Evolutionary conservation across 2,113 vertebrate genomes (phyloP), one percentile per base, ranked within the genome.

Genomic region (Triplophysa siluroides): DNA sequence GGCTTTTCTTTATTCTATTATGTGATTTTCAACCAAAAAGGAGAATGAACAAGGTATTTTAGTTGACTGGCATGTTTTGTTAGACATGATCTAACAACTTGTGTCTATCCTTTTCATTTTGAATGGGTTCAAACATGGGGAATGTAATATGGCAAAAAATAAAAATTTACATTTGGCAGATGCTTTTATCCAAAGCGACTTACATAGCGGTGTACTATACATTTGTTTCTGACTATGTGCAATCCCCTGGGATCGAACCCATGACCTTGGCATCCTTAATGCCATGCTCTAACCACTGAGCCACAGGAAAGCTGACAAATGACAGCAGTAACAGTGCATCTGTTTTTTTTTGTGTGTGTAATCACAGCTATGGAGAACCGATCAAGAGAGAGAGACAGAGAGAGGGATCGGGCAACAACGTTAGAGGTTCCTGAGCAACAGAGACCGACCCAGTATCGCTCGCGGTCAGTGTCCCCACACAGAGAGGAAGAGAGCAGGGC

Each of bases 391-490:
- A 85, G 90, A 71, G 91, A 93, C 68, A 70, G 56, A 62, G 45
- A 52, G 7, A n/a, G 81, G 66, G 90, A 93, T 62, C 84, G 90
- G 52, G 90, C 93, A 43, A 93, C 95, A 43, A 98, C 95, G 26
- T 90, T 99, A 90, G 96, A 95, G 91, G 96, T 98, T 83, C 96
- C 97, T 33, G 96, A 98, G 8, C 94, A 95, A 85, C 94, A 96
- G 86, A 94, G 96, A 92, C 85, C 92, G 38, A 90, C 95, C 4
- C 96, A 97, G 88, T 95, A 98, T 84, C 97, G 97, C 75, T 99
- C 97, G 11, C 95, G 97, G 73, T 99, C 97, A 0, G 96, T 97
- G 60, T 99, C 97, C 87, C 97, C 97, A 85, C 96, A 96, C 87
- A 96, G 92, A 10, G 95, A 97, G 73, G 95, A 98, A 83, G 95